phyloP scores from a whole-genome alignment of 2,888 invertebrate species.

The Drosophila pullipes region DNA sequence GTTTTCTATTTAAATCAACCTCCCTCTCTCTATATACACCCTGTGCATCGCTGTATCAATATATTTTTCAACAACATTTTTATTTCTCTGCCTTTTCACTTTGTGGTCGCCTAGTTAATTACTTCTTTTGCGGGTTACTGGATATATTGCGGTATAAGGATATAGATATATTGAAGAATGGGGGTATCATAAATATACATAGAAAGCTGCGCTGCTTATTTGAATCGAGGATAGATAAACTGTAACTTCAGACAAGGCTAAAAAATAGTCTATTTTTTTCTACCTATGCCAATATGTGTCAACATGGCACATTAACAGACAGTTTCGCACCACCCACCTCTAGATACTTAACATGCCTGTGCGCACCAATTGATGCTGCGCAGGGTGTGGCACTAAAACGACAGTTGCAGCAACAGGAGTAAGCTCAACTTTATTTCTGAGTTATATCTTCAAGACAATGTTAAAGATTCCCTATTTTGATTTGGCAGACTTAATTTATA shows the following conservation, averaged over 20 bases:
- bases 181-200: not conserved
- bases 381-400: constrained; percentile 62
- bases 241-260: not conserved
- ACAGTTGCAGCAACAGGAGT: constrained; percentile 19
- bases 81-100: not conserved
- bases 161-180: not conserved
- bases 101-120: not conserved
- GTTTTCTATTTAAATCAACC: not conserved
- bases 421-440: not conserved
- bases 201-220: not conserved
- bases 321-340: not conserved
- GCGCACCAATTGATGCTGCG: constrained; percentile 45
- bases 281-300: constrained; percentile 44
- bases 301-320: constrained; percentile 38
- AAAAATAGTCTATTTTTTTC: not conserved
- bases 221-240: not conserved
- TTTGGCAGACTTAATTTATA: not conserved
- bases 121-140: not conserved
- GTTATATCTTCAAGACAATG: not conserved
- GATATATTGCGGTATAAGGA: not conserved
- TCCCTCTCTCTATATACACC: not conserved
- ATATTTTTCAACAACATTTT: not conserved
- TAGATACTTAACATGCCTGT: constrained; percentile 19
- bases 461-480: not conserved
- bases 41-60: not conserved